These are phyloP conservation scores for Ptychochromis oligacanthus DNA, from an alignment of 2,113 vertebrate genomes.

Conservation along the genomic window DNA sequence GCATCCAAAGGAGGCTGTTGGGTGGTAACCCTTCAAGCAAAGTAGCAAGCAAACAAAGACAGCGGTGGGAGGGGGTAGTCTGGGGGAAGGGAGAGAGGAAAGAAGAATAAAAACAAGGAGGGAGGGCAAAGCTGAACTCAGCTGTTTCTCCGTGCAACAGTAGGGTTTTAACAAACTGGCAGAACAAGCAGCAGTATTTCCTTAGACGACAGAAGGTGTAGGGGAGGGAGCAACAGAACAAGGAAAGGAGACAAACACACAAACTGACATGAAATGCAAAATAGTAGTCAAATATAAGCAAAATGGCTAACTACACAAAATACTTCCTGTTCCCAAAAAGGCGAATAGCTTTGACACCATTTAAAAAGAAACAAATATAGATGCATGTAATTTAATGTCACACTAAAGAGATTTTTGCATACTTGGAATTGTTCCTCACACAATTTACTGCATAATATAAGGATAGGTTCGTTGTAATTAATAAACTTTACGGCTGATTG, in stretches of 20 bases:
- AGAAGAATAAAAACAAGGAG: constrained; percentile 44
- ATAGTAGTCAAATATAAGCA: background rate
- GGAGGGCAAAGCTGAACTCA: constrained; percentile 45
- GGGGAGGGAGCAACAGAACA: background rate
- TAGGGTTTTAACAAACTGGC: constrained; percentile 27
- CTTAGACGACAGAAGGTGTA: background rate
- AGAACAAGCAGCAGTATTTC: constrained; percentile 1
- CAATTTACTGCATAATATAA: background rate
- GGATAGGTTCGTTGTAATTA: background rate
- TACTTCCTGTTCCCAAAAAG: background rate
- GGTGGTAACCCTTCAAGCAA: constrained; percentile 72
- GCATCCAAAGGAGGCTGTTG: constrained; percentile 72
- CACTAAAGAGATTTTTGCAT: background rate
- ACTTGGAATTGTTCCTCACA: background rate
- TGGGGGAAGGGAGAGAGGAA: constrained; percentile 36
- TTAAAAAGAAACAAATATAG: background rate
- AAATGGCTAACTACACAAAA: background rate
- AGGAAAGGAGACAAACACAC: background rate
- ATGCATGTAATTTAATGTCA: background rate
- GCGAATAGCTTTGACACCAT: background rate
- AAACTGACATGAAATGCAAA: background rate
- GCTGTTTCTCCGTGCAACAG: constrained; percentile 49
- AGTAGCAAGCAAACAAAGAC: constrained; percentile 69
- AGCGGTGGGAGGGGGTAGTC: constrained; percentile 19
- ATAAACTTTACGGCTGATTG: background rate